Evolutionary conservation across 2,888 invertebrate genomes (phyloP), one percentile per base, ranked within the genome.

Genomic region (Thymelicus acteon): DNA sequence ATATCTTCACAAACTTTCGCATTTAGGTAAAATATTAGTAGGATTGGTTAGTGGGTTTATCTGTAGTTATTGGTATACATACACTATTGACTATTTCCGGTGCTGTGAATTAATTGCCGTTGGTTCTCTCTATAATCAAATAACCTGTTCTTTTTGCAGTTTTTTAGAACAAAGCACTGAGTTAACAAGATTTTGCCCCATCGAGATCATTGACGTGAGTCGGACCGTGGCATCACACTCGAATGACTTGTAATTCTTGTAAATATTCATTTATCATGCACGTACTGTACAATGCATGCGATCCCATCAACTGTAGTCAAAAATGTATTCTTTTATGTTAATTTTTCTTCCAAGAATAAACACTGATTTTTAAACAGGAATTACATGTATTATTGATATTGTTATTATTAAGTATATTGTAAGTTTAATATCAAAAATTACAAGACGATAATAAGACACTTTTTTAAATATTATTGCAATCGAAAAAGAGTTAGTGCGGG

Each of bases 201-300:
- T 71, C 40, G 73, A 69, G 82, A 73, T 87, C 90, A 87, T 88
- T 90, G 88, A 86, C 75, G 89, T 87, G 88, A 79, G 82, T 81
- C 89, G 82, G 81, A 85, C 85, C 88, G 88, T 84, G 72, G 72
- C 71, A 66, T 80, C 81, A 86, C 85, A 90, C 85, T 87, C 80
- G 83, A 86, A 73, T 89, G 88, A 85, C 77, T 86, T 69, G 24
- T 54, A 54, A 19, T 12, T 54, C 77, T 86, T 69, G 24, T 54
- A 54, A 19, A 24, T 54, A 63, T 69, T 69, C 57, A 69, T 58
- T 54, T 5, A 24, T 58, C 63, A 40, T 58, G 60, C 61, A 82
- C 81, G 79, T 80, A 78, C 78, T 67, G 73, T 73, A 72, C 75
- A 48, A 73, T 72, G 72, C 70, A 73, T 52, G 48, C 70, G 49